Evolutionary conservation across 2,888 invertebrate species (phyloP).

Genomic region (Orthonevra nobilis): DNA sequence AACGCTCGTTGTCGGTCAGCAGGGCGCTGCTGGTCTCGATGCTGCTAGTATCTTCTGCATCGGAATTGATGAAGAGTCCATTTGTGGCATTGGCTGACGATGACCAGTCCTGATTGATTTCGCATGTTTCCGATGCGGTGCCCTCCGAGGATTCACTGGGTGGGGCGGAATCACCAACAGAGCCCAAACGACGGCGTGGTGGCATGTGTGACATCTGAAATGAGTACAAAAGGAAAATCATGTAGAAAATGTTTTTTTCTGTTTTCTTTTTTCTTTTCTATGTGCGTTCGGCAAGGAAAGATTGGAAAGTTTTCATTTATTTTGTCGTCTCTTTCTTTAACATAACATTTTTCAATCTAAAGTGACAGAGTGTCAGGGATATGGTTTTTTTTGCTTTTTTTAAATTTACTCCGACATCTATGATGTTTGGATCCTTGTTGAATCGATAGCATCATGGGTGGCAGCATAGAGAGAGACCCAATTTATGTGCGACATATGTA

Average conservation of each 20-base stretch:
- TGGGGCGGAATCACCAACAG: conserved; percentile 83
- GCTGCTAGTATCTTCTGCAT: conserved; percentile 78
- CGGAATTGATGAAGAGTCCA: conserved; percentile 77
- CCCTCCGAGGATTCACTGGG: conserved; percentile 82
- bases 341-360: conserved; percentile 49
- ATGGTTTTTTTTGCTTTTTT: too few relatives aligned
- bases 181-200: conserved; percentile 82
- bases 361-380: conserved; percentile 58
- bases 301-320: conserved; percentile 23
- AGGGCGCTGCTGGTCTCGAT: conserved; percentile 79
- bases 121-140: conserved; percentile 80
- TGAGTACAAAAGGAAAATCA: conserved; percentile 51
- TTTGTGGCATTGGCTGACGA: conserved; percentile 78
- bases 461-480: not conserved
- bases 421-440: conserved; percentile 20
- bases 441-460: conserved; percentile 8
- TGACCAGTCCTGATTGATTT: conserved; percentile 76
- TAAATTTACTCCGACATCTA: conserved; percentile 1
- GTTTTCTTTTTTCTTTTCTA: not conserved
- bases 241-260: conserved; percentile 24
- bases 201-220: conserved; percentile 75
- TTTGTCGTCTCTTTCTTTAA: not conserved
- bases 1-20: conserved; percentile 84
- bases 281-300: not conserved
- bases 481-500: not conserved